phyloP scores from a whole-genome alignment of 2,113 vertebrate genomes.

The Saccopteryx leptura region DNA sequence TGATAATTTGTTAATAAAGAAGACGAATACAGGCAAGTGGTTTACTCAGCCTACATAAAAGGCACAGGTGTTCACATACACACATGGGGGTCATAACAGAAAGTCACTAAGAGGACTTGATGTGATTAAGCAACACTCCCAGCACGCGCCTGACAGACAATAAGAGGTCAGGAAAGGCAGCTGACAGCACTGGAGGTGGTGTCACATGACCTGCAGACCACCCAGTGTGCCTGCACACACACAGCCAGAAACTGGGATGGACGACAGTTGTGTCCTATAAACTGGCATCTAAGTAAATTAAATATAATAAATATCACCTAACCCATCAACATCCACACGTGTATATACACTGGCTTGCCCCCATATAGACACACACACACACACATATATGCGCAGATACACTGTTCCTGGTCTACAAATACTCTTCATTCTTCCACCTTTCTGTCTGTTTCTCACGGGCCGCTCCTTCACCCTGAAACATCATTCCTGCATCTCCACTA shows the following conservation, averaged over 20 bases:
- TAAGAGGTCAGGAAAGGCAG: background rate
- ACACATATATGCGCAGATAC: too few relatives aligned
- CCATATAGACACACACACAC: background rate
- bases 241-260: background rate
- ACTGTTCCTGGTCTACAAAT: background rate
- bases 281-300: background rate
- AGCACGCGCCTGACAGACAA: accelerated
- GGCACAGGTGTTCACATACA: background rate
- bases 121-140: background rate
- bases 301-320: background rate
- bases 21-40: background rate
- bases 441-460: background rate
- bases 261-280: accelerated
- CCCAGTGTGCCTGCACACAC: background rate
- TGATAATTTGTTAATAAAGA: background rate
- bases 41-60: too few relatives aligned
- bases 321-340: background rate
- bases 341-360: background rate
- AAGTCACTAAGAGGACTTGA: accelerated
- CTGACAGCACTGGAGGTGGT: accelerated
- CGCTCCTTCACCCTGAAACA: background rate
- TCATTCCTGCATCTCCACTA: background rate
- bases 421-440: background rate
- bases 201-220: background rate
- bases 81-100: background rate